Base-by-base conservation (phyloP, 2,888 invertebrate genomes). In the Hemithea aestivaria region DNA sequence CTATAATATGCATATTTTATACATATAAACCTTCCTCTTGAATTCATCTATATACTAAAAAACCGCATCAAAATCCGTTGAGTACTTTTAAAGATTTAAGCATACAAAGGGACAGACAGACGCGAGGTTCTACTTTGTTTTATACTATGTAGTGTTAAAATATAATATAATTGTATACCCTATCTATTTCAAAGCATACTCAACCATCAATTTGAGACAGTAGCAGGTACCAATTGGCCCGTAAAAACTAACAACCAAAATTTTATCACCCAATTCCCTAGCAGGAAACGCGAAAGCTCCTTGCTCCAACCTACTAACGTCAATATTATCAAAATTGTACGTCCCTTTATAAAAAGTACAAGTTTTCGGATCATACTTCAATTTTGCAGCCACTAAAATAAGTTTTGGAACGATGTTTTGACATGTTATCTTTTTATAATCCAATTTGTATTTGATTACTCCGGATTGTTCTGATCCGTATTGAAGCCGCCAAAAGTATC, bases 331-430 rank as follows among this genome's bases (percentile, higher is more conserved):
- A 45, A 64, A 60, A 1, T 34, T 7, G 27, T 64, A 61, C 2
- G 20, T 39, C 2, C 67, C 65, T 42, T 62, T 65, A 21, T 35
- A 58, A 6, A 65, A 2, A 10, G 53, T 56, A 40, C 65, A 67
- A 1, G 52, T 43, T 16, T 56, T 53, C 1, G 49, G 42, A 29
- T 67, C 53, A 10, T 55, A 59, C 32, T 27, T 52, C 0, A 65
- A 22, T n/a, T 57, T 57, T 1, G 51, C 10, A 1, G 59, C 25
- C 3, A 35, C 22, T 1, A 62, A 29, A 1, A 58, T 7, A 4
- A 66, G 10, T 32, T 38, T 57, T 0, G 59, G 57, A 20, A 67
- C 48, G 2, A 60, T 7, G 31, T 59, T 67, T 39, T 51, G 60
- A 11, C 67, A 67, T 0, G 53, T 44, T 35, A 67, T 43, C 11